Evolutionary conservation across 2,113 vertebrate species (phyloP).

Genomic region (Meriones unguiculatus): DNA sequence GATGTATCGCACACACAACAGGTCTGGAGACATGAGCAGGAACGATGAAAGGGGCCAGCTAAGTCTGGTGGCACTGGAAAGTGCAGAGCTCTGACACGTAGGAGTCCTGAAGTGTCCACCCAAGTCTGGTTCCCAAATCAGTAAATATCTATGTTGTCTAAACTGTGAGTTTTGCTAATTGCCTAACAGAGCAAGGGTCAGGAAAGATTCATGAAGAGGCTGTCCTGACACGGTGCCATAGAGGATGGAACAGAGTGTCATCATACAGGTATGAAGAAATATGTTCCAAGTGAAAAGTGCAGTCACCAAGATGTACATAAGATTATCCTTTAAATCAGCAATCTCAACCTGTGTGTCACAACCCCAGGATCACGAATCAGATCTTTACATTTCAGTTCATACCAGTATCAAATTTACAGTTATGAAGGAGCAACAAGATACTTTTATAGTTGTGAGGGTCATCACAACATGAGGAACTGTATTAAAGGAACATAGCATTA

Average conservation of each 20-base stretch:
- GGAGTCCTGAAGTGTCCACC: not conserved
- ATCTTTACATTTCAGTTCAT: not conserved
- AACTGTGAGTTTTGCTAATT: not conserved
- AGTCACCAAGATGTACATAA: not conserved
- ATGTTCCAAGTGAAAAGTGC: not conserved
- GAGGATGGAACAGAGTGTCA: not conserved
- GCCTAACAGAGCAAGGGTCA: not conserved
- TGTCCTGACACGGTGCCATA: fast-evolving
- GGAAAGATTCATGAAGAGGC: not conserved
- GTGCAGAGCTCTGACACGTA: fast-evolving
- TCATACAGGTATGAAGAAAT: not conserved
- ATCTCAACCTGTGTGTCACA: too few species aligned
- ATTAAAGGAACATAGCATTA: not conserved
- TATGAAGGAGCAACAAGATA: not conserved
- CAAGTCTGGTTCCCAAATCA: not conserved
- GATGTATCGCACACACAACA: too few species aligned
- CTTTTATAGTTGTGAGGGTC: not conserved
- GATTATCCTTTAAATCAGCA: not conserved
- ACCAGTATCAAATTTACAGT: not conserved
- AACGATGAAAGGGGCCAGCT: not conserved
- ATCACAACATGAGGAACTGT: not conserved
- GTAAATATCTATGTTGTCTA: not conserved
- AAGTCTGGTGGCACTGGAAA: not conserved
- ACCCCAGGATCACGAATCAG: not conserved
- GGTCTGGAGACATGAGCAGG: not conserved